Conservation (phyloP, 2,113 vertebrate species). For the Anser brachyrhynchus region DNA sequence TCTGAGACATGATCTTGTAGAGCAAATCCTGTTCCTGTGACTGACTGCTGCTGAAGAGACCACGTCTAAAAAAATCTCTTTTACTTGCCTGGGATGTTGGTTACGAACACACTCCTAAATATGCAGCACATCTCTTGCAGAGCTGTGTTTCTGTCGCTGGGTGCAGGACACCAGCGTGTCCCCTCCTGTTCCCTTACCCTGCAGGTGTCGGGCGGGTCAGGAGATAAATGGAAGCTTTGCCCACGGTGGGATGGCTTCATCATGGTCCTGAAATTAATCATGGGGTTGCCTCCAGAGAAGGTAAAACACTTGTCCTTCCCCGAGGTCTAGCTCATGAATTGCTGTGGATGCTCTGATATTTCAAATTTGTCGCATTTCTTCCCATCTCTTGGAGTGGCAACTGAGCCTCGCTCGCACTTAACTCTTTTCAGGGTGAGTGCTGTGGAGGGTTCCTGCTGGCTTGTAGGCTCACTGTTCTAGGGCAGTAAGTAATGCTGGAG, state of each 20-base stretch:
- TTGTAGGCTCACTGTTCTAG: not conserved
- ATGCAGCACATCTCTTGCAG: not conserved
- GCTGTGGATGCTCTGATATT: slow-evolving; percentile 40
- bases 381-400: slow-evolving; percentile 5
- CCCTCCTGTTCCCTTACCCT: not conserved
- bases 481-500: not conserved
- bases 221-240: slow-evolving; percentile 42
- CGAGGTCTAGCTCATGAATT: slow-evolving; percentile 63
- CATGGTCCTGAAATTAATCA: slow-evolving; percentile 31
- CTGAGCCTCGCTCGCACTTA: not conserved
- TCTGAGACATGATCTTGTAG: slow-evolving; percentile 13
- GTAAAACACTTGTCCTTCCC: slow-evolving; percentile 56
- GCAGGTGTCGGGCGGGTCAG: not conserved
- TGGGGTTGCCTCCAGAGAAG: not conserved
- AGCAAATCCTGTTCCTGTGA: slow-evolving; percentile 40
- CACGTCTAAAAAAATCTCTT: not conserved
- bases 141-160: not conserved
- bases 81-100: not conserved
- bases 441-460: not conserved
- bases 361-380: slow-evolving; percentile 59
- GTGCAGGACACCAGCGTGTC: not conserved
- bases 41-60: not conserved
- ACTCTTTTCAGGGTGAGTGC: slow-evolving; percentile 38
- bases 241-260: slow-evolving; percentile 52
- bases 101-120: not conserved